Base-by-base conservation (phyloP, 2,797 vertebrate genomes). In the Phyllotis vaccarum region DNA sequence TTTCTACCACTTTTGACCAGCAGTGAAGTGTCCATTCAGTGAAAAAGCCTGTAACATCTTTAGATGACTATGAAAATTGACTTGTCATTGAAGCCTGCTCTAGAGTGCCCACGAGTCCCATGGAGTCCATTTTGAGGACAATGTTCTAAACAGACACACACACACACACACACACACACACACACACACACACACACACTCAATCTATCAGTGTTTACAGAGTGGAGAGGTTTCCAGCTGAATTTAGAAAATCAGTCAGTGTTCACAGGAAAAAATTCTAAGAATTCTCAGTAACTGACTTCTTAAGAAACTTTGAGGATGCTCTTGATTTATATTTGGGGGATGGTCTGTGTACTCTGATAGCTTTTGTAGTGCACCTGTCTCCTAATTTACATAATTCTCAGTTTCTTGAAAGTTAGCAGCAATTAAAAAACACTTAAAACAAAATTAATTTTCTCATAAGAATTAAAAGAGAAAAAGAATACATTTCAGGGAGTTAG, bases 341-440 rank as follows among this genome's bases (percentile, higher is more conserved):
- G 14, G 14, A 95, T 86, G n/a, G 21, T 29, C 21, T 68, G 0
- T n/a, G 17, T 86, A 56, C 88, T 83, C 68, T 29, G 27, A 58
- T 58, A 83, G 17, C 91, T 95, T 93, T 22, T 9, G 21, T 43
- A 56, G 54, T 87, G 43, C 70, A 95, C 75, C 86, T 97, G 82
- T 58, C 52, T 97, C n/a, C 72, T 95, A 93, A 95, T 95, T 95
- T 93, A 91, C 43, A 58, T 76, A 46, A 95, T 81, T 46, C 37
- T 96, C 82, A 78, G 66, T 95, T 95, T 94, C 81, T 93, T 81
- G 87, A 95, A 97, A 86, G 58, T 54, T 93, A 87, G 11, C 13
- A 74, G 31, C 89, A 96, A 96, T 96, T 97, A 96, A 95, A 95
- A 97, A 94, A 68, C 70, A 97, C 79, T 97, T 95, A 95, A 93